Conservation (phyloP, 2,113 vertebrate genomes). For the Cyphomyrus discorhynchus region DNA sequence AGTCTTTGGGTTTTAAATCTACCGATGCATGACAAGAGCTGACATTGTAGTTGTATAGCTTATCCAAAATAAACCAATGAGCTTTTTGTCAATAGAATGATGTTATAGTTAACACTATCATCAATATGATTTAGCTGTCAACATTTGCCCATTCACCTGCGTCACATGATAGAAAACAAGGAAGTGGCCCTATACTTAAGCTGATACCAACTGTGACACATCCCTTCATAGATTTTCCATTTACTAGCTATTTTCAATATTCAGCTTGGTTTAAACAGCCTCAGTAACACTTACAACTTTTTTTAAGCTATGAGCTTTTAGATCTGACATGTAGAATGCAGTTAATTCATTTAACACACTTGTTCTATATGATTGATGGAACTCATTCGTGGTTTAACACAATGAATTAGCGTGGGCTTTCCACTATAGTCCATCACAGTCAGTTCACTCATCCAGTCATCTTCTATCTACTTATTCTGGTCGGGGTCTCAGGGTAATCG, state of each 20-base stretch:
- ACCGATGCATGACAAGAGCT: background rate
- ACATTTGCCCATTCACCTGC: background rate
- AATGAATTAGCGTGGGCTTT: background rate
- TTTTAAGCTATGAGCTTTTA: background rate
- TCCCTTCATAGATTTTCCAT: background rate
- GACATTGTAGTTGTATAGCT: background rate
- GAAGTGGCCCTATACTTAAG: background rate
- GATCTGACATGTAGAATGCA: background rate
- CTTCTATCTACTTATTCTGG: background rate
- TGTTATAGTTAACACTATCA: background rate
- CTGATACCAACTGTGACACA: background rate
- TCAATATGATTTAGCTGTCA: background rate
- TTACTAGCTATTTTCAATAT: background rate
- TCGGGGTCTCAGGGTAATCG: background rate
- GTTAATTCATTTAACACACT: background rate
- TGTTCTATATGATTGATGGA: background rate
- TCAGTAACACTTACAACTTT: background rate
- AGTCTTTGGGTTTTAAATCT: background rate
- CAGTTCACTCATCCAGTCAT: background rate
- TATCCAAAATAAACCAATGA: background rate
- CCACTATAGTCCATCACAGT: background rate
- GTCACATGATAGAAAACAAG: background rate
- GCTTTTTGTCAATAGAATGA: background rate
- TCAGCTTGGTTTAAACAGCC: background rate
- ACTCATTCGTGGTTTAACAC: background rate